Evolutionary conservation across 2,797 vertebrate species (phyloP).

Genomic region (Microchirus variegatus): DNA sequence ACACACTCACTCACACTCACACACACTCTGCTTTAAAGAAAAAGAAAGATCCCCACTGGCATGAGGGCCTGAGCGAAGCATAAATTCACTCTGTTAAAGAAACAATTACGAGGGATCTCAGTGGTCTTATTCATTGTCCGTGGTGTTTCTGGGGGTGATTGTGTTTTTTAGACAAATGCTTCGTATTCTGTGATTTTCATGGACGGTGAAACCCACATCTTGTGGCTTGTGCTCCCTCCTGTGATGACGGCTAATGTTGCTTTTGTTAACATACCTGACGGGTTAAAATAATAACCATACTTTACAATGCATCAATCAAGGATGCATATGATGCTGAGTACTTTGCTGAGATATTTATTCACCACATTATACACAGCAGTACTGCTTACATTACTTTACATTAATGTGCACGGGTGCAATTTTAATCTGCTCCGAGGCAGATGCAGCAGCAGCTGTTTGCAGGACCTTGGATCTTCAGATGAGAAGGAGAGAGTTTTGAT

Average conservation of each 20-base stretch:
- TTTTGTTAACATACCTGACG: slow-evolving; percentile 52
- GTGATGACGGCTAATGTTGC: slow-evolving; percentile 68
- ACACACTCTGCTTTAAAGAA: slow-evolving; percentile 11
- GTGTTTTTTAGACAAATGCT: slow-evolving; percentile 43
- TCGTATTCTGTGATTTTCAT: slow-evolving; percentile 33
- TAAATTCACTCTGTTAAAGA: slow-evolving; percentile 50
- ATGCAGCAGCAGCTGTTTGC: slow-evolving; percentile 64
- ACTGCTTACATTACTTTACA: slow-evolving; percentile 40
- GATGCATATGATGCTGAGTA: slow-evolving; percentile 9
- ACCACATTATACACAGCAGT: slow-evolving; percentile 3
- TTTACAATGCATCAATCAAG: slow-evolving; percentile 24
- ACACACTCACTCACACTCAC: slow-evolving; percentile 5
- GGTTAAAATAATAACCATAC: too few species aligned
- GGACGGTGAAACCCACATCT: slow-evolving; percentile 52
- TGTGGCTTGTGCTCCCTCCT: slow-evolving; percentile 54
- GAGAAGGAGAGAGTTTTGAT: slow-evolving; percentile 49
- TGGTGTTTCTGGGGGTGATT: slow-evolving; percentile 32
- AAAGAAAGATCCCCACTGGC: slow-evolving; percentile 9
- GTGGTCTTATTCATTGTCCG: slow-evolving; percentile 32
- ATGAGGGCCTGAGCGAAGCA: slow-evolving; percentile 7
- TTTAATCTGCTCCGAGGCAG: slow-evolving; percentile 50
- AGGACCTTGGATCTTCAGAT: slow-evolving; percentile 61
- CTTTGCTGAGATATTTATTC: slow-evolving; percentile 40
- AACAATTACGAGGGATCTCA: slow-evolving; percentile 39
- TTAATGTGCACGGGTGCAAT: slow-evolving; percentile 39